Percentiles rank a stretch among this genome's conserved stretches.
These are phyloP conservation scores for Caiman crocodilus DNA, from an alignment of 2,797 vertebrate species.

Conservation along the genomic window DNA sequence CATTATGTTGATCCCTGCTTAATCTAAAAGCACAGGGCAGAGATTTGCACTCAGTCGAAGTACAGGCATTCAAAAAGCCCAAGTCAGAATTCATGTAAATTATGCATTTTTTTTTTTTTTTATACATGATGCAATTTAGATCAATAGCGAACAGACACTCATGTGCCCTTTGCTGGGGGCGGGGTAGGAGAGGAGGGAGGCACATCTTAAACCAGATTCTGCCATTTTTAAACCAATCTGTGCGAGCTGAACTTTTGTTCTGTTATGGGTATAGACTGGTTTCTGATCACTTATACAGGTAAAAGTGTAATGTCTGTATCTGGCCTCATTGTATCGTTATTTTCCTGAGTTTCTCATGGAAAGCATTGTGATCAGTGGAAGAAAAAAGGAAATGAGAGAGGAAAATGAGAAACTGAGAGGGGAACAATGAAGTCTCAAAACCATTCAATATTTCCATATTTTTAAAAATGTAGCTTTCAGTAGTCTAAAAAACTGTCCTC, in stretches of 20 bases:
- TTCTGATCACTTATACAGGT: too few relatives aligned
- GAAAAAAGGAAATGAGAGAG: not conserved
- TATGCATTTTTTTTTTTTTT: too few relatives aligned
- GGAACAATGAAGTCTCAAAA: not conserved
- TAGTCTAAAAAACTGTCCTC: not conserved
- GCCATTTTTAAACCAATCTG: too few relatives aligned
- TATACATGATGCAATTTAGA: too few relatives aligned
- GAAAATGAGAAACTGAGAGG: not conserved
- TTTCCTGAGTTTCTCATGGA: not conserved
- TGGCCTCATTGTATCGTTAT: not conserved
- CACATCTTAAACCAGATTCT: too few relatives aligned
- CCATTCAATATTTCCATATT: not conserved
- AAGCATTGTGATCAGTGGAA: not conserved
- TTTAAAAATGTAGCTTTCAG: not conserved
- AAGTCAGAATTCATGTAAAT: too few relatives aligned
- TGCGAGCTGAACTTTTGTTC: too few relatives aligned
- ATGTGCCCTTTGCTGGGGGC: too few relatives aligned
- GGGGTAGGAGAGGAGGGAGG: too few relatives aligned
- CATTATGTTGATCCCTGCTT: not conserved
- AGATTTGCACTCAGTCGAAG: not conserved
- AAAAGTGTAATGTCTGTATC: not conserved
- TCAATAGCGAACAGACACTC: too few relatives aligned
- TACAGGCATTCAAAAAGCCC: too few relatives aligned
- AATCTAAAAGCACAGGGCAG: not conserved
- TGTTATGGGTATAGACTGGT: too few relatives aligned